phyloP scores from a whole-genome alignment of 1,140 invertebrate species.

The Acromyrmex heyeri region DNA sequence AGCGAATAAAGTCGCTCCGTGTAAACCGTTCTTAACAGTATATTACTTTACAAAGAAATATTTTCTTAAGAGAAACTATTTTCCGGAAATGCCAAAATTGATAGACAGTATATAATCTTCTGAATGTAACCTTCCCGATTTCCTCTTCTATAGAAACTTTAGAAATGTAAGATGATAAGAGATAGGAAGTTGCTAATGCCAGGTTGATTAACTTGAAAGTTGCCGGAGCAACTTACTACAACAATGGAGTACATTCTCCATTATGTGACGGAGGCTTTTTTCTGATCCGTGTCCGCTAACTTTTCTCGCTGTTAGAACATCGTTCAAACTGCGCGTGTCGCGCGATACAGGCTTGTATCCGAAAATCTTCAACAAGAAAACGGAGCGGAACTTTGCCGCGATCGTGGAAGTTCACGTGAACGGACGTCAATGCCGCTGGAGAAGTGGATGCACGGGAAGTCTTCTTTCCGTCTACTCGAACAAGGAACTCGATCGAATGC shows the following conservation, averaged over 20 bases:
- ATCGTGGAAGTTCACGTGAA: conserved; percentile 30
- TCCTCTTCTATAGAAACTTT: background rate
- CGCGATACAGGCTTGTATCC: background rate
- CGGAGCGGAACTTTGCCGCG: background rate
- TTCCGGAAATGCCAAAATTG: background rate
- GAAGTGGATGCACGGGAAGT: background rate
- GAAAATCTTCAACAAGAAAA: conserved; percentile 37
- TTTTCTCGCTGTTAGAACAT: conserved; percentile 5
- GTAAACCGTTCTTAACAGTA: no score
- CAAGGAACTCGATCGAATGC: conserved; percentile 18
- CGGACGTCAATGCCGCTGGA: background rate
- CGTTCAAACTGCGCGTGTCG: conserved; percentile 20
- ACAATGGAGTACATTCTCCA: background rate
- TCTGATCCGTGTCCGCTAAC: conserved; percentile 12
- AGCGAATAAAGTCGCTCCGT: no score
- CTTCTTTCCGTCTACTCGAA: conserved; percentile 1
- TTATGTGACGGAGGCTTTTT: conserved; percentile 17
- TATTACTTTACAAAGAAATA: background rate
- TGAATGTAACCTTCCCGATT: background rate
- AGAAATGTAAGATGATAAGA: background rate
- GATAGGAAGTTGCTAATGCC: conserved; percentile 11
- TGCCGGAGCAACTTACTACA: conserved; percentile 1
- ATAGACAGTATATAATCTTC: conserved; percentile 1
- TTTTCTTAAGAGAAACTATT: background rate
- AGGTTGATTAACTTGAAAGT: conserved; percentile 41